A percentile compares a stretch with the other conserved stretches of the same genome.
Conservation (phyloP, 2,113 vertebrate species). For the Gymnocephalus cernua region DNA sequence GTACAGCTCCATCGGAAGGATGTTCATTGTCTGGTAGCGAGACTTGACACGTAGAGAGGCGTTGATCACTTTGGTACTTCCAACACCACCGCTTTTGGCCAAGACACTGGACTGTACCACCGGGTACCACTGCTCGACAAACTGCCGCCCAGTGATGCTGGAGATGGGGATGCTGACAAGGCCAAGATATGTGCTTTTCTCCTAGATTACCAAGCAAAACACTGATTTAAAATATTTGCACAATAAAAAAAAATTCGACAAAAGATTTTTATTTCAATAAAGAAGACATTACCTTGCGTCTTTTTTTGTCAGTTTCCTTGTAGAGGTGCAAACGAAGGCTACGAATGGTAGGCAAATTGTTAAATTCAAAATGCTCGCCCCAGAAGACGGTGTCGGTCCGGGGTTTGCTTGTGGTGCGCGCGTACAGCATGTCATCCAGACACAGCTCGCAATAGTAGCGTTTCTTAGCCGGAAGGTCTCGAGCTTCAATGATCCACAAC, state of each 20-base stretch:
- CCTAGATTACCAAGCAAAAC: conserved; percentile 68
- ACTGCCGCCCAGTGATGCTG: conserved; percentile 94
- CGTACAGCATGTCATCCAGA: conserved; percentile 97
- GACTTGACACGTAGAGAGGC: conserved; percentile 94
- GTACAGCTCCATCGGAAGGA: conserved; percentile 99
- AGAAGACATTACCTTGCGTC: conserved; percentile 87
- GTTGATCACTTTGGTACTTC: conserved; percentile 91
- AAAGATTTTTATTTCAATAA: too few species aligned
- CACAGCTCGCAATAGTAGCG: conserved; percentile 99
- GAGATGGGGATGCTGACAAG: conserved; percentile 97
- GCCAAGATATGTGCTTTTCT: conserved; percentile 96
- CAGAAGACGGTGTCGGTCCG: conserved; percentile 97
- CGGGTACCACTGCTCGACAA: conserved; percentile 98
- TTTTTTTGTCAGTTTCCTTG: conserved; percentile 97
- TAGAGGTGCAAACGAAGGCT: conserved; percentile 97
- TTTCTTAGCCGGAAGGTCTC: conserved; percentile 96
- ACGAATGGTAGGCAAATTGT: conserved; percentile 95
- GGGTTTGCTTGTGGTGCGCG: conserved; percentile 97
- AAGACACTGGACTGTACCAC: conserved; percentile 91
- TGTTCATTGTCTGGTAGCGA: conserved; percentile 98
- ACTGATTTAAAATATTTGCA: neutral
- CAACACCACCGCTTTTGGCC: conserved; percentile 87
- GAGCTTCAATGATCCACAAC: conserved; percentile 97
- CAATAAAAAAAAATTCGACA: neutral
- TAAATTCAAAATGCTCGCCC: conserved; percentile 98